Base-by-base conservation (phyloP, 2,888 invertebrate species). In the Cataglyphis altisquamis region DNA sequence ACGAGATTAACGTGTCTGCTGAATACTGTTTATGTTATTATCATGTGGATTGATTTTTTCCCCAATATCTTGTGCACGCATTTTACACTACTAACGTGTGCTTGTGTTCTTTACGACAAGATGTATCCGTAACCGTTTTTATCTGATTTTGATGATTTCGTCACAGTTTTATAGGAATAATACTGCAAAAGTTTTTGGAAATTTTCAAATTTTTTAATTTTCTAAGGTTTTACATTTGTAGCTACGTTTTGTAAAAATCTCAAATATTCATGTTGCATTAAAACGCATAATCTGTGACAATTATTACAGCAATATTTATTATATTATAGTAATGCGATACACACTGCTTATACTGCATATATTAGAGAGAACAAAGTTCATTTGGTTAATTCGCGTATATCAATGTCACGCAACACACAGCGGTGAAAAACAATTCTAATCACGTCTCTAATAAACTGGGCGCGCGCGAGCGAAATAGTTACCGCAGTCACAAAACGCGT, bases 361-460 rank as follows among this genome's bases (percentile, higher is more conserved):
- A 60, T 1, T 25, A 39, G 15, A 15, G 45, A 21, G 45, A 3
- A 48, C 45, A 41, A 74, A 32, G n/a, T 12, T 36, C 15, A 64
- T 66, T 39, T 25, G 15, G 41, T 57, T 57, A 45, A 64, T 63
- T 72, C 39, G 15, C n/a, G 67, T n/a, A 29, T 21, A 25, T 77
- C 29, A 45, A 68, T 68, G 60, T n/a, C 57, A 60, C 4, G 60
- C 45, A 57, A 8, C 29, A 12, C 32, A n/a, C 36, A 62, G 62
- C 32, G 45, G 39, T 41, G 60, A 72, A 60, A 78, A 78, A 78
- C 21, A 70, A 72, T 70, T 70, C 78, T 80, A 80, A 80, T 80
- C 21, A 29, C 48, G 8, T 80, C 25, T 48, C 60, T 80, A 70
- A 78, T 78, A 78, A 60, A 80, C 55, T 25, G 36, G 10, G 25